Percentiles rank a stretch among this genome's conserved stretches.
Evolutionary conservation across 2,888 invertebrate species (phyloP).

Genomic region (Axea sp.): DNA sequence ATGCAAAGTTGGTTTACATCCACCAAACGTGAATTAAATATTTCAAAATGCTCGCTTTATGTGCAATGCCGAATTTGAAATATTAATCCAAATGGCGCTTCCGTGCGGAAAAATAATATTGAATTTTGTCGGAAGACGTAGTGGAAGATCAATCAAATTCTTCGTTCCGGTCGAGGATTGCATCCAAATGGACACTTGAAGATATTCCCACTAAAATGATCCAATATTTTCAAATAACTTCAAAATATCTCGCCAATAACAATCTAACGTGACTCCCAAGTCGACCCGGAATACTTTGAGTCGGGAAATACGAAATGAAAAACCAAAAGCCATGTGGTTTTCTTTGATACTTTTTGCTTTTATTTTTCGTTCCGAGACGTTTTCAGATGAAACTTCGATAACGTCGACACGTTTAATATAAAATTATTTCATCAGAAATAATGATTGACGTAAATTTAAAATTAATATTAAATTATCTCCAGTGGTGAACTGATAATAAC

Average conservation of each 20-base stretch:
- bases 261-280: constrained; percentile 9
- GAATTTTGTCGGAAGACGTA: constrained; percentile 2
- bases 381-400: too few species aligned
- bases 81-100: constrained; percentile 17
- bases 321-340: neutral
- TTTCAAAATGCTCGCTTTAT: too few species aligned
- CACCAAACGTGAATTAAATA: too few species aligned
- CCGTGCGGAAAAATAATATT: constrained; percentile 1
- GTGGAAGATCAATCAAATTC: constrained; percentile 34
- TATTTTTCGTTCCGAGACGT: too few species aligned
- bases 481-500: too few species aligned
- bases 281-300: neutral
- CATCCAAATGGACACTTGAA: constrained; percentile 18
- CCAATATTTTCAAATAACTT: constrained; percentile 34
- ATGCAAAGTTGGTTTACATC: too few species aligned
- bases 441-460: too few species aligned
- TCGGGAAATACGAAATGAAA: neutral
- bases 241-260: constrained; percentile 13
- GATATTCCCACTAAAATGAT: constrained; percentile 6
- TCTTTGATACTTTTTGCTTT: too few species aligned
- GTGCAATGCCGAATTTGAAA: constrained; percentile 6
- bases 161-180: constrained; percentile 20
- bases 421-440: too few species aligned
- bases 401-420: too few species aligned
- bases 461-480: too few species aligned